Base-by-base conservation (phyloP, 2,888 invertebrate genomes). In the Arctia plantaginis region DNA sequence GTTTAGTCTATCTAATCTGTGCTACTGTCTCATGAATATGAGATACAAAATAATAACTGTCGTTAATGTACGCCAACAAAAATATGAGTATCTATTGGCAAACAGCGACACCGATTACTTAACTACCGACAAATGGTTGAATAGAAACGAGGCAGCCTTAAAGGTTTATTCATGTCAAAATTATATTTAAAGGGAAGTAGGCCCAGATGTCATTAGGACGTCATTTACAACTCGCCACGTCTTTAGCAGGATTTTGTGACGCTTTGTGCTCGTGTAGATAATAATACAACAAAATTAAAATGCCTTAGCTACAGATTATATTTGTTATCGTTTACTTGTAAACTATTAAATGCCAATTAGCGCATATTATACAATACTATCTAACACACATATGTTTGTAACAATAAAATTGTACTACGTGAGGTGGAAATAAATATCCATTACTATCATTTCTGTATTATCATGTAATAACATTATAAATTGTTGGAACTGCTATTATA, bases 191-290 rank as follows among this genome's bases (percentile, higher is more conserved):
- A 75, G 75, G 72, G 72, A 77, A 77, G 65, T 79, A 69, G 75
- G 70, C 72, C 77, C 70, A 78, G 82, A 76, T 82, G 88, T 89
- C 89, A 89, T 90, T 90, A 89, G 84, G 84, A 85, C 81, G 85
- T 89, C 88, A 90, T 90, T 90, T 89, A 87, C 87, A 87, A 81
- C 85, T 88, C 86, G 84, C 83, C 82, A 85, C 83, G 89, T 89
- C 87, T 85, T 85, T 77, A 78, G 77, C 88, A 89, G 87, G 85
- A 86, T 87, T 87, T 85, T 81, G 85, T 78, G 39, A 68, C 75
- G 67, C 59, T 41, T 18, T 18, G 51, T 20, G 76, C 73, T 27
- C 72, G 78, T 82, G 66, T 77, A 78, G 80, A 82, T 80, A 84
- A 85, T 84, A 82, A 87, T 82, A 81, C 79, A 80, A 80, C 76